These are phyloP conservation scores for Hyperoplus lanceolatus DNA, from an alignment of 2,797 vertebrate genomes.

Conservation along the genomic window DNA sequence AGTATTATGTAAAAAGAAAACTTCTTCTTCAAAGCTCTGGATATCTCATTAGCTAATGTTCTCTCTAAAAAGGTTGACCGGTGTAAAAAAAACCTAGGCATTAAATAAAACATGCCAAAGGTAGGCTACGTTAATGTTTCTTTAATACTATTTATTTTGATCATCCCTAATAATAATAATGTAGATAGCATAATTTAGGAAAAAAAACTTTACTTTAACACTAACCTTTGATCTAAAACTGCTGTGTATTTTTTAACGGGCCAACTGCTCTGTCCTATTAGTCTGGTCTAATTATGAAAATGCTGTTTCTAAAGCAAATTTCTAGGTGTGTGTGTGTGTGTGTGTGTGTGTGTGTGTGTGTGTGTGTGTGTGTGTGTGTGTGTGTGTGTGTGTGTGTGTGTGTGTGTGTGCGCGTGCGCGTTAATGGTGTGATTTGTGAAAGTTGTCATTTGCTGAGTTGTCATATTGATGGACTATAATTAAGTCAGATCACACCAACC, in stretches of 20 bases:
- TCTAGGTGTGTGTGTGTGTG: slow-evolving; percentile 15
- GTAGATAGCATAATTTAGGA: background rate
- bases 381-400: slow-evolving; percentile 12
- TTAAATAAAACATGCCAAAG: background rate
- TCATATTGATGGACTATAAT: slow-evolving; percentile 70
- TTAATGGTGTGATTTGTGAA: slow-evolving; percentile 46
- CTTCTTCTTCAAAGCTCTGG: background rate
- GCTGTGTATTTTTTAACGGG: slow-evolving; percentile 18
- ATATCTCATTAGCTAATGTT: background rate
- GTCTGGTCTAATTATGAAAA: slow-evolving; percentile 51
- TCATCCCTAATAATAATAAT: background rate
- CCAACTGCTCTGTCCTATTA: slow-evolving; percentile 35
- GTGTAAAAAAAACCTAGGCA: background rate
- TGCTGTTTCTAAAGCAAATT: slow-evolving; percentile 39
- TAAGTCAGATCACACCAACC: slow-evolving; percentile 15
- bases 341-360: background rate
- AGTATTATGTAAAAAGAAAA: background rate
- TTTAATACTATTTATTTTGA: background rate
- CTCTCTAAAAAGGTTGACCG: background rate
- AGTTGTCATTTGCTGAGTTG: slow-evolving; percentile 37
- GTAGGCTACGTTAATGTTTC: background rate
- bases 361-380: background rate
- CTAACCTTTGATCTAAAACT: slow-evolving; percentile 7
- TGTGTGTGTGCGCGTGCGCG: slow-evolving; percentile 16
- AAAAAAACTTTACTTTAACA: background rate